Evolutionary conservation across 2,888 invertebrate genomes (phyloP), one percentile per base, ranked within the genome.

Genomic region (Scotopteryx bipunctaria): DNA sequence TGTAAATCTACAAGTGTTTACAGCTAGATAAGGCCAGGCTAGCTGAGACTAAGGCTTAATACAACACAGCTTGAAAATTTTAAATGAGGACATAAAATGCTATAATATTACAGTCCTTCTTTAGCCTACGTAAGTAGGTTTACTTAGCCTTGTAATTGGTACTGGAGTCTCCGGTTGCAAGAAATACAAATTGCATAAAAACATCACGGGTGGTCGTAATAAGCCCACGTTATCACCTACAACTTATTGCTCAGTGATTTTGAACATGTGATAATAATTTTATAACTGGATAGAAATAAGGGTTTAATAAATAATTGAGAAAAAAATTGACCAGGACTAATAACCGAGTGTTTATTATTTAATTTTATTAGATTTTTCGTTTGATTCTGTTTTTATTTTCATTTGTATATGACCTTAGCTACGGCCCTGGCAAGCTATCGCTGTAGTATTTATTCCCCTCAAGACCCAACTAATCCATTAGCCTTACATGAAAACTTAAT

Each of bases 401-500:
- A 4, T 23, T 23, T 37, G 6, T 16, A 19, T 17, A 19, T 8
- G 2, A 8, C 19, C 13, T 25, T 37, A 3, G n/a, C 13, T 50
- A 11, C 50, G 6, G 25, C 44, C 15, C 38, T 44, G 29, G 19
- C 14, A 11, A 19, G 36, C 27, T 29, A 43, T 37, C 31, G 14
- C 36, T 50, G 46, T 42, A 23, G 59, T 67, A 70, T n/a, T n/a
- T n/a, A n/a, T 65, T 69, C 72, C 81, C 78, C 75, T 66, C 62
- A 56, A 64, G 65, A 76, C 76, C 69, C 69, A 69, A 74, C 73
- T 81, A 87, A 88, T 87, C 87, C 88, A 87, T 87, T 88, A 88
- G 80, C 56, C 59, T 59, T 68, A 83, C 86, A 87, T 85, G 85
- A 85, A 86, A 86, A 83, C 75, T 81, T 84, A 83, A 86, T 82